Conservation (phyloP, 2,797 vertebrate genomes). For the Sorex maritimensis region DNA sequence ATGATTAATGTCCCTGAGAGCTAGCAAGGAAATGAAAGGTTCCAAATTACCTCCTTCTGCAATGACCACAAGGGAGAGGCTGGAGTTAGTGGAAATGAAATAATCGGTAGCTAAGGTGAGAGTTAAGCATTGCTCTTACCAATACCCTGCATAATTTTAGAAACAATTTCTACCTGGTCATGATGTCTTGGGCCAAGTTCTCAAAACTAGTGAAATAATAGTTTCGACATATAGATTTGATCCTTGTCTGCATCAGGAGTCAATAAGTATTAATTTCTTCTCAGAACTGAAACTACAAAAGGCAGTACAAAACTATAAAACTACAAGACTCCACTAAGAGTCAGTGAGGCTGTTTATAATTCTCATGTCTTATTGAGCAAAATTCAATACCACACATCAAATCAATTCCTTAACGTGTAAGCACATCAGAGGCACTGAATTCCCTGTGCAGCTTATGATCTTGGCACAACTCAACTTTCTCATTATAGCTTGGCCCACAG, state of each 20-base stretch:
- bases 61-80: constrained; percentile 18
- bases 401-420: not conserved
- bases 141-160: constrained; percentile 47
- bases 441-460: not conserved
- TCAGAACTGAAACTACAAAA: constrained; percentile 41
- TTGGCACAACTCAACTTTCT: constrained; percentile 1
- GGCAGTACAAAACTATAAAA: not conserved
- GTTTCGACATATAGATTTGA: constrained; percentile 50
- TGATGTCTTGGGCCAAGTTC: constrained; percentile 57
- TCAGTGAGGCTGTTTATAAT: constrained; percentile 49
- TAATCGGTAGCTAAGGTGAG: constrained; percentile 39
- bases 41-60: constrained; percentile 65
- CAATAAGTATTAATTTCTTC: constrained; percentile 40
- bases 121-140: constrained; percentile 53
- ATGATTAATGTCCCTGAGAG: constrained; percentile 44
- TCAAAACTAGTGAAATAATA: constrained; percentile 49
- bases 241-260: not conserved
- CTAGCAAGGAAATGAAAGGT: constrained; percentile 60
- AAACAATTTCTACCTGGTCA: constrained; percentile 63
- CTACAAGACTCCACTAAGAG: not conserved
- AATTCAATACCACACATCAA: constrained; percentile 39
- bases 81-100: constrained; percentile 64
- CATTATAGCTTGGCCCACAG: not conserved
- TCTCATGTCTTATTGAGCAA: constrained; percentile 49
- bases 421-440: not conserved